phyloP scores from a whole-genome alignment of 2,888 invertebrate genomes.

The Tiliacea citrago region DNA sequence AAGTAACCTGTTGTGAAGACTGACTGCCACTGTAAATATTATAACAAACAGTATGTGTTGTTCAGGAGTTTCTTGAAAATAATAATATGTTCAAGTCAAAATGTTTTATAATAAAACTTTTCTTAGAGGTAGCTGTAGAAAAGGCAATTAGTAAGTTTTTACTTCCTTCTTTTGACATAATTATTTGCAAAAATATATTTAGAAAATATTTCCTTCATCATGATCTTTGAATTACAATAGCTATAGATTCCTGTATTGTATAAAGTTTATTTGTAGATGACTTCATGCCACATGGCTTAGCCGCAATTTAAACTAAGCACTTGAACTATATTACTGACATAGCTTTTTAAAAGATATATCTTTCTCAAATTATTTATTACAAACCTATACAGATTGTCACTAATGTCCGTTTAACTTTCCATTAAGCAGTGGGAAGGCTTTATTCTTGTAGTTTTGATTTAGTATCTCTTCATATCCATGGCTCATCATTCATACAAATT shows the following conservation, averaged over 20 bases:
- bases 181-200: slow-evolving; percentile 7
- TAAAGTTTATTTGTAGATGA: slow-evolving; percentile 27
- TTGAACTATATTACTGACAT: not conserved
- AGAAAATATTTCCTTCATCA: slow-evolving; percentile 28
- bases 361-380: not conserved
- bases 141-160: slow-evolving; percentile 17
- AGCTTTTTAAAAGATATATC: not conserved
- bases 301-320: slow-evolving; percentile 14
- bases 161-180: slow-evolving; percentile 15
- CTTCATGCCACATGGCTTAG: slow-evolving; percentile 17
- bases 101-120: not conserved
- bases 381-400: not conserved
- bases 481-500: not conserved
- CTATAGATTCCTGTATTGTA: slow-evolving; percentile 35
- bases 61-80: slow-evolving; percentile 23
- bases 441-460: slow-evolving; percentile 3
- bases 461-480: not conserved
- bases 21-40: slow-evolving; percentile 53
- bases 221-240: slow-evolving; percentile 33
- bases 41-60: slow-evolving; percentile 29
- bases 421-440: not conserved
- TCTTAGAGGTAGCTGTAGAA: slow-evolving; percentile 23
- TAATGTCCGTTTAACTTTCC: not conserved
- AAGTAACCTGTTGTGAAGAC: slow-evolving; percentile 27
- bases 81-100: slow-evolving; percentile 18